phyloP scores from a whole-genome alignment of 2,113 vertebrate genomes.

The Podilymbus podiceps region DNA sequence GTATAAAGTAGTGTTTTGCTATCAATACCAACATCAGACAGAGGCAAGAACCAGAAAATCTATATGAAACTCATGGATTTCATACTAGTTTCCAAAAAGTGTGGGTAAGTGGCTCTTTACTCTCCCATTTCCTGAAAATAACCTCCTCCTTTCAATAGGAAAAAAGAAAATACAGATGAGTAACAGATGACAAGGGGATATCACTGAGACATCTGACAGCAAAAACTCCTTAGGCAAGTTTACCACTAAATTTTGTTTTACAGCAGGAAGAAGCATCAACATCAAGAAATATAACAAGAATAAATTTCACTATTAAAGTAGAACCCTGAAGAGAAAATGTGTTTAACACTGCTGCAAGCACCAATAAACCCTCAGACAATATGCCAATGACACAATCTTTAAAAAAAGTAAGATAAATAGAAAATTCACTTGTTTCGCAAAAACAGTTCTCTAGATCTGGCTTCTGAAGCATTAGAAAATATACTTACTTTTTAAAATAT shows the following conservation, averaged over 20 bases:
- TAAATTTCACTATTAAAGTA: neutral
- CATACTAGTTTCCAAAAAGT: neutral
- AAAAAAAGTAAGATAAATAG: neutral
- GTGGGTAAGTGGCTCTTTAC: neutral
- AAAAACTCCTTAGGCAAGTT: neutral
- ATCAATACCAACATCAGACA: neutral
- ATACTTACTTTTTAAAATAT: fast-evolving
- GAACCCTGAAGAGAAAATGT: neutral
- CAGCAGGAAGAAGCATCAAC: neutral
- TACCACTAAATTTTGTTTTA: neutral
- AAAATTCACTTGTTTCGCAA: neutral
- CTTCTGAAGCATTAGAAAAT: neutral
- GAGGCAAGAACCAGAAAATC: neutral
- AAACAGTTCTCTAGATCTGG: neutral
- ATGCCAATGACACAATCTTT: neutral
- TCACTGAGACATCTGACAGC: neutral
- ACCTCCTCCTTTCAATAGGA: neutral
- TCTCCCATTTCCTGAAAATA: neutral
- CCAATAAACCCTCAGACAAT: neutral
- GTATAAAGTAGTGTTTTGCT: neutral
- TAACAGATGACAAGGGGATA: neutral
- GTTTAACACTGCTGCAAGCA: neutral
- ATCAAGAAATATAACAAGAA: neutral
- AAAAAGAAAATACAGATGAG: neutral
- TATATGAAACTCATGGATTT: neutral